Evolutionary conservation across 2,888 invertebrate species (phyloP), one percentile per base, ranked within the genome.

Genomic region (Coleophora flavipennella): DNA sequence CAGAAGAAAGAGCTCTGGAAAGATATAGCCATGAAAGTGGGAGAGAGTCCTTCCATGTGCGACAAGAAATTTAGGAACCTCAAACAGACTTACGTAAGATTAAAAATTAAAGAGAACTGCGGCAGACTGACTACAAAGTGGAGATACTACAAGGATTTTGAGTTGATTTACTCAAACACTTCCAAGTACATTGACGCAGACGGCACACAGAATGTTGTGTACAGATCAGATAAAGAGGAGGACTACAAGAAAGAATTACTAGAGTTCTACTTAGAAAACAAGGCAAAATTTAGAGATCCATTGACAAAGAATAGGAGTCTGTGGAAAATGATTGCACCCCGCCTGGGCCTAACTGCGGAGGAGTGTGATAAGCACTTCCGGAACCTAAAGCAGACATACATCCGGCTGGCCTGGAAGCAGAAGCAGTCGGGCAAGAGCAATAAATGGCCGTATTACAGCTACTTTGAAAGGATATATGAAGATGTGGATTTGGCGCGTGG

Each of bases 41-140:
- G 51, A 1, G 48, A 50, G 25, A 38, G 10, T 13, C 40, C 45
- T 3, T 8, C 12, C 3, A 32, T 29, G 6, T 45, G 45, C 51
- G 83, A 84, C 43, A 77, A 77, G 35, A 84, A 84, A 47, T 83
- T 80, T 44, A 62, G 83, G 35, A 83, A 83, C 46, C 55, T 83
- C 31, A 83, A 83, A 46, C 80, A 80, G 50, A 81, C 83, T 3
- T 83, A 76, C 32, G 50, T 79, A 2, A 65, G 77, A 45, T 50
- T 80, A 9, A 78, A 71, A 53, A 61, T 65, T 50, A 71, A 62
- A 53, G 55, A 63, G 9, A 60, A 64, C 27, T 48, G 62, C 2
- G 75, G 72, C 0, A 59, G 62, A 33, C 54, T 59, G 3, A 56
- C 65, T 1, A 77, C 72, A 3, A 79, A 78, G 48, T 83, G 83